Evolutionary conservation across 2,113 vertebrate genomes (phyloP).

Genomic region (Brachypteracias leptosomus): DNA sequence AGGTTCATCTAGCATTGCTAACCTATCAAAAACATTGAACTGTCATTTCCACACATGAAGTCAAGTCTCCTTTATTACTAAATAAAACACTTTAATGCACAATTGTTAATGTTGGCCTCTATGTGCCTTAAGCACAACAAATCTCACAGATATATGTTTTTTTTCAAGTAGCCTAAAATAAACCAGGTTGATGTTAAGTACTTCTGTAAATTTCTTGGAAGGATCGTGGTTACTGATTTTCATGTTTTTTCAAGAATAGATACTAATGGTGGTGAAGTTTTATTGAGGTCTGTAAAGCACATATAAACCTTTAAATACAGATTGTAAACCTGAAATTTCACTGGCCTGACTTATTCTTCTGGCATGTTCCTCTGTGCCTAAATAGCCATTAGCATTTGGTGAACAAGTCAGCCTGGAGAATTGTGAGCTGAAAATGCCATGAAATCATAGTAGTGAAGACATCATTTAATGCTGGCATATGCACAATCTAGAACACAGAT

Average conservation of each 20-base stretch:
- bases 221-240: not conserved
- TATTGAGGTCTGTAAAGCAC: not conserved
- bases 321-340: not conserved
- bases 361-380: not conserved
- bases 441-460: not conserved
- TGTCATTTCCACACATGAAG: not conserved
- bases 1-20: not conserved
- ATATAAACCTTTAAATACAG: not conserved
- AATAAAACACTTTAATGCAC: not conserved
- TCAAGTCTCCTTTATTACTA: not conserved
- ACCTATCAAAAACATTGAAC: not conserved
- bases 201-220: not conserved
- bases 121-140: not conserved
- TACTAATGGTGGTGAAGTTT: not conserved
- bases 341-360: not conserved
- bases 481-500: rapidly evolving
- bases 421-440: not conserved
- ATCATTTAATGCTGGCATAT: not conserved
- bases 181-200: not conserved
- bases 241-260: not conserved
- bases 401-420: not conserved
- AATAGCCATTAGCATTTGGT: not conserved
- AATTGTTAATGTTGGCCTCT: not conserved
- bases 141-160: not conserved
- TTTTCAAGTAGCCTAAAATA: not conserved